These are phyloP conservation scores for Hyperopisus bebe DNA, from an alignment of 2,113 vertebrate genomes.

Conservation along the genomic window DNA sequence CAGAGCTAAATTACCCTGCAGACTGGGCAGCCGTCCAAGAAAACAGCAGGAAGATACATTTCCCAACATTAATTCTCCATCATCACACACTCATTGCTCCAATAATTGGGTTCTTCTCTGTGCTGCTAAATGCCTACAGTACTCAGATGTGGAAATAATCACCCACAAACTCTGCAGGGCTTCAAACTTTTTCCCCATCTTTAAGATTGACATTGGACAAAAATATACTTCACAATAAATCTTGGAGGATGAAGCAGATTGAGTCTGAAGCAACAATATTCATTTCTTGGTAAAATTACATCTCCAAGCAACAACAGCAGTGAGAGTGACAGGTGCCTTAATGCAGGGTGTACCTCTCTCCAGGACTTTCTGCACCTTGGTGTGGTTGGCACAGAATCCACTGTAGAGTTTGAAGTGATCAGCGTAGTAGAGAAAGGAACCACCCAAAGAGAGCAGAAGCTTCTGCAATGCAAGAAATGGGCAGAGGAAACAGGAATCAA, in stretches of 20 bases:
- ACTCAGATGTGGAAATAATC: neutral
- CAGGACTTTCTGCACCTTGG: constrained; percentile 83
- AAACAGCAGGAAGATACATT: constrained; percentile 3
- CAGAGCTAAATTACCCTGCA: neutral
- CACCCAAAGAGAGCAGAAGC: constrained; percentile 75
- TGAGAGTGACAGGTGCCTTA: neutral
- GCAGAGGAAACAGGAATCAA: neutral
- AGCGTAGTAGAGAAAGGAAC: constrained; percentile 82
- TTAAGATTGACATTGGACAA: neutral
- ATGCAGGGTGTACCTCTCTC: constrained; percentile 67
- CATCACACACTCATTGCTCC: neutral
- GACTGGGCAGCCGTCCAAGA: neutral
- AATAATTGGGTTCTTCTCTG: neutral
- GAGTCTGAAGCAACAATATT: neutral
- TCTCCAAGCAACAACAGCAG: neutral
- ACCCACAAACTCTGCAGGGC: neutral
- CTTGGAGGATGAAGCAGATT: neutral
- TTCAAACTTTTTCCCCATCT: neutral
- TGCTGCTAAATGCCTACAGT: neutral
- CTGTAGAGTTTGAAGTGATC: constrained; percentile 88
- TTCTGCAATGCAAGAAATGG: constrained; percentile 58
- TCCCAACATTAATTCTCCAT: constrained; percentile 8
- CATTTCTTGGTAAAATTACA: neutral
- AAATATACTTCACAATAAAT: neutral
- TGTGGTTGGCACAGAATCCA: constrained; percentile 83